Conservation (phyloP, 1,140 invertebrate species). For the Tribolium madens region DNA sequence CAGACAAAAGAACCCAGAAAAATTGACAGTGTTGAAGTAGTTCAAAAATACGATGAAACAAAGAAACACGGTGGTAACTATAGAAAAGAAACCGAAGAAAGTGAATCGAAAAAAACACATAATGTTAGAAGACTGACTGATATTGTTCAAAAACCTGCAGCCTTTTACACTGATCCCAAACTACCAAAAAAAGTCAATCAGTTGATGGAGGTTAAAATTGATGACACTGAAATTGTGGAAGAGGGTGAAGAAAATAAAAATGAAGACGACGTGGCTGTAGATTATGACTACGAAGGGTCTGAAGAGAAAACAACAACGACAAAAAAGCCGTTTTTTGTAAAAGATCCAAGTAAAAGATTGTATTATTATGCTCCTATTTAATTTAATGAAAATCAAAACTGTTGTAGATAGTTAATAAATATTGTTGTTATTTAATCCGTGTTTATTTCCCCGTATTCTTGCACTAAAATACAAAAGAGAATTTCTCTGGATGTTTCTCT, state of each 20-base stretch:
- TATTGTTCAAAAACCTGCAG: constrained; percentile 54
- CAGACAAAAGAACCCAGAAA: not conserved
- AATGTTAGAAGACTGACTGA: constrained; percentile 49
- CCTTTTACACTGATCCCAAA: constrained; percentile 55
- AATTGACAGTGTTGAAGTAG: constrained; percentile 41
- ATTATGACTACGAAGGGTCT: constrained; percentile 32
- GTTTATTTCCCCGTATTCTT: not conserved
- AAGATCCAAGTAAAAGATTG: constrained; percentile 62
- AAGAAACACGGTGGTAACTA: constrained; percentile 57
- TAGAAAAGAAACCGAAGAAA: constrained; percentile 15
- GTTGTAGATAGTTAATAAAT: constrained; percentile 33
- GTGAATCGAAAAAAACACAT: not conserved
- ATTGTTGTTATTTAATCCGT: constrained; percentile 42
- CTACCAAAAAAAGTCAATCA: constrained; percentile 46
- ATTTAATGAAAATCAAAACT: constrained; percentile 24
- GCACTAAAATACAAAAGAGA: too few species aligned
- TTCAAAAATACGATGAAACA: constrained; percentile 53
- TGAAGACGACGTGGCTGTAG: constrained; percentile 10
- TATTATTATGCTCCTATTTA: constrained; percentile 61
- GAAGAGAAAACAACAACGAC: constrained; percentile 24
- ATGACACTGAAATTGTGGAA: constrained; percentile 22
- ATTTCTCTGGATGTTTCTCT: too few species aligned
- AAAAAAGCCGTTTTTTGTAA: constrained; percentile 57
- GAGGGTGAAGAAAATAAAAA: constrained; percentile 44
- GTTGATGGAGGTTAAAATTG: constrained; percentile 32